Evolutionary conservation across 2,888 invertebrate genomes (phyloP).

Genomic region (Dione juno): DNA sequence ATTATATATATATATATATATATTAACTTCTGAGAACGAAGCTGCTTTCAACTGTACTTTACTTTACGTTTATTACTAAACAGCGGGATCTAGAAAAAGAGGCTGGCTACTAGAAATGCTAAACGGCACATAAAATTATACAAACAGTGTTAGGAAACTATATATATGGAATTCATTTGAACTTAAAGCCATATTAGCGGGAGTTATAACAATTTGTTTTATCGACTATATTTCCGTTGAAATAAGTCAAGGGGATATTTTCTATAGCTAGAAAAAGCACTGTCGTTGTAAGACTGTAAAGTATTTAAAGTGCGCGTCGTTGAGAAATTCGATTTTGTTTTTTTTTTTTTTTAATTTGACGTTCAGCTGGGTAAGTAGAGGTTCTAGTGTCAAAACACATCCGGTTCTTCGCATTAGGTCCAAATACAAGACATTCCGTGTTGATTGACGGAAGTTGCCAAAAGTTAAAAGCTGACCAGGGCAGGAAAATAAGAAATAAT

Average conservation of each 20-base stretch:
- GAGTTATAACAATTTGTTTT: constrained; percentile 41
- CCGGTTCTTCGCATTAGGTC: too few relatives aligned
- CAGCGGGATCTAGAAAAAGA: background rate
- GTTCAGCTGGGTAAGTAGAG: too few relatives aligned
- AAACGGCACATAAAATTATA: constrained; percentile 34
- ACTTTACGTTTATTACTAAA: background rate
- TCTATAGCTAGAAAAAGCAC: background rate
- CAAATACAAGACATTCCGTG: too few relatives aligned
- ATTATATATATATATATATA: too few relatives aligned
- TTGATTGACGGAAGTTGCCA: too few relatives aligned
- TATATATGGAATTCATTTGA: constrained; percentile 18
- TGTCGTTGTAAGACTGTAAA: background rate
- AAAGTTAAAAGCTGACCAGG: too few relatives aligned
- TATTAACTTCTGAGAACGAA: background rate
- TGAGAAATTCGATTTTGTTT: too few relatives aligned
- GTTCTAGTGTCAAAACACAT: too few relatives aligned
- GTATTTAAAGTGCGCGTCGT: too few relatives aligned
- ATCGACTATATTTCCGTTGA: background rate
- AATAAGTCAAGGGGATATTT: background rate
- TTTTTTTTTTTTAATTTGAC: too few relatives aligned
- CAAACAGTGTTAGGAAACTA: constrained; percentile 32
- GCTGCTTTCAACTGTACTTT: background rate
- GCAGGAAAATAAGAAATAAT: too few relatives aligned
- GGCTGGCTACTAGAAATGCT: background rate
- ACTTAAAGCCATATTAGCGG: constrained; percentile 35